Percentiles rank a stretch among this genome's conserved stretches.
These are phyloP conservation scores for Hypsopygia costalis DNA, from an alignment of 2,888 invertebrate genomes.

Conservation along the genomic window DNA sequence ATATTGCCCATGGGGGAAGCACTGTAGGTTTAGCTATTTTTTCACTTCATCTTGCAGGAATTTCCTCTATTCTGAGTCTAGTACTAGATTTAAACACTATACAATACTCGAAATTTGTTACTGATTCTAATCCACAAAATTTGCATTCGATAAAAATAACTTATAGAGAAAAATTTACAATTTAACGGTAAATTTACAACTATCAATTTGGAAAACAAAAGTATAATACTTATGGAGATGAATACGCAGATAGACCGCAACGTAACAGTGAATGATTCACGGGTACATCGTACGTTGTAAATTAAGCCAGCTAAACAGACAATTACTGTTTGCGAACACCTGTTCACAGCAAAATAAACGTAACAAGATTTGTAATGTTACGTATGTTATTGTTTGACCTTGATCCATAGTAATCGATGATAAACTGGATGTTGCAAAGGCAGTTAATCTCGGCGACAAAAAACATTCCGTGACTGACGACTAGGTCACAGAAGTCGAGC, in stretches of 20 bases:
- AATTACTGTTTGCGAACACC: constrained; percentile 32
- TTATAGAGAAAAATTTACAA: no score
- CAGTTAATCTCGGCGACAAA: constrained; percentile 28
- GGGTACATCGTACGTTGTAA: constrained; percentile 10
- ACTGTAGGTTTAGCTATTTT: no score
- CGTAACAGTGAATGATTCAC: constrained; percentile 14
- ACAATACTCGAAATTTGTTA: no score
- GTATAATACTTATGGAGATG: constrained; percentile 4
- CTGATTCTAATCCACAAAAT: no score
- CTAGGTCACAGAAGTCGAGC: constrained; percentile 15
- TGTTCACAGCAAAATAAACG: constrained; percentile 35
- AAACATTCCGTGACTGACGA: constrained; percentile 14
- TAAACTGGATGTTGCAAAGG: constrained; percentile 23
- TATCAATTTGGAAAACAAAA: not conserved
- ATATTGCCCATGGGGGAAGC: no score
- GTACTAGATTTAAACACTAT: no score
- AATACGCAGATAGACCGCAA: constrained; percentile 9
- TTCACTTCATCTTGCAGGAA: no score
- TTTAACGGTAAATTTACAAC: not conserved
- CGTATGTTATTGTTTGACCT: constrained; percentile 38
- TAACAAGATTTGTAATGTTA: constrained; percentile 29
- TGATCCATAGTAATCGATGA: constrained; percentile 38
- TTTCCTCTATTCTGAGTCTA: no score
- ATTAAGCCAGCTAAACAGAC: constrained; percentile 32
- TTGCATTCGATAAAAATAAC: no score